Base-by-base conservation (phyloP, 2,888 invertebrate species). In the Erebia epiphron region DNA sequence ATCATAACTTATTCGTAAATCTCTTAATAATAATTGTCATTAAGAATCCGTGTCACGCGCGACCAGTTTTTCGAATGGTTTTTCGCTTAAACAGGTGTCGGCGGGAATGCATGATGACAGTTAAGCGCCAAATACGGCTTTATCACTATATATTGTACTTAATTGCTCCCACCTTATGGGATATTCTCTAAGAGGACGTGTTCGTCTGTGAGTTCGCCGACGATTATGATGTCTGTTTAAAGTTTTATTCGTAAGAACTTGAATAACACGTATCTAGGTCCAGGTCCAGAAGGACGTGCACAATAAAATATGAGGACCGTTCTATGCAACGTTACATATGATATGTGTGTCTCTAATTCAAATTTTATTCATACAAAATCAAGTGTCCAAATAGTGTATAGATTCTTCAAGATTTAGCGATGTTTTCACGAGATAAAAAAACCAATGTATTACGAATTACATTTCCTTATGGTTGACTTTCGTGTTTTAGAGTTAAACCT, bases 131-230 rank as follows among this genome's bases (percentile, higher is more conserved):
- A 82, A 82, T 79, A 83, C 21, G 84, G 82, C 77, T 81, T 83
- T 84, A 85, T 86, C 83, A 82, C 83, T 84, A 84, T 60, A 41
- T 41, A 21, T 46, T 21, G 9, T 14, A 83, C 79, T 81, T 87
- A 88, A 86, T 88, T 83, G 84, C 82, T 75, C 77, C 79, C 75
- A 52, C 21, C 49, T 49, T 43, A 10, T 18, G 43, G 16, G 61
- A 1, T 62, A 26, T 62, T 62, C 49, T 46, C 13, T 26, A 62
- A 62, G 46, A 49, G 10, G 41, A 10, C 26, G 49, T 11, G 7
- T 46, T 26, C 62, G 9, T 21, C 49, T 21, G 13, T 14, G 14
- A 46, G 46, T 49, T 62, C 46, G 18, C 1, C 62, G 62, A 21
- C 8, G 62, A 49, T 26, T 26, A 26, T 35, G 18, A 10, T 18